Percentiles rank a stretch among this genome's conserved stretches.
Conservation (phyloP, 92 coral and sea anemone species). For the Porites evermanni region DNA sequence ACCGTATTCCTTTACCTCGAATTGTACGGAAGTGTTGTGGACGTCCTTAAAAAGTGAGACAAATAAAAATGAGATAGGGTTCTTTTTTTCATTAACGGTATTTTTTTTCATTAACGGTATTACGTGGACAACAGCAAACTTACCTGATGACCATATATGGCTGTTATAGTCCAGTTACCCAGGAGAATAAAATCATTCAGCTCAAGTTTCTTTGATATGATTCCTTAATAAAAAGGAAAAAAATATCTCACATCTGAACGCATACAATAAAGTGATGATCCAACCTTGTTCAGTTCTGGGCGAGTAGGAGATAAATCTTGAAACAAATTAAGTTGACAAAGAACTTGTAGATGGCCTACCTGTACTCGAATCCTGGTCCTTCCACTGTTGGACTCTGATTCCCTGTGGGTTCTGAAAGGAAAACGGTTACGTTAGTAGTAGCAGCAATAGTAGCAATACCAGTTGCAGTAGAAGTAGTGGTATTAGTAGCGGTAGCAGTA, state of each 20-base stretch:
- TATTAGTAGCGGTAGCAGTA: no score
- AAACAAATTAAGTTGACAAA: no score
- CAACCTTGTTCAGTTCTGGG: no score
- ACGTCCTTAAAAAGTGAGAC: constrained; percentile 52
- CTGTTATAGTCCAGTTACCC: constrained; percentile 95
- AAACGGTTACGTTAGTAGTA: background rate
- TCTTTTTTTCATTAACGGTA: background rate
- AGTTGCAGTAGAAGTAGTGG: no score
- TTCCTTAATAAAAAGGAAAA: constrained; percentile 51
- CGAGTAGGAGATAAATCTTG: no score
- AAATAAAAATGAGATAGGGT: background rate
- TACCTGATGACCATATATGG: constrained; percentile 89
- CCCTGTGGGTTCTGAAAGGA: constrained; percentile 87
- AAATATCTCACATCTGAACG: background rate
- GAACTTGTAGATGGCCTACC: constrained; percentile 35
- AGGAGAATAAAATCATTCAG: constrained; percentile 71
- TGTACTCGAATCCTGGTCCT: constrained; percentile 70
- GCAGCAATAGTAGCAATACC: no score
- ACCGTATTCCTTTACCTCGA: constrained; percentile 97
- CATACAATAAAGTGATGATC: no score
- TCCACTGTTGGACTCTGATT: constrained; percentile 89
- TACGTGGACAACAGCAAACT: background rate
- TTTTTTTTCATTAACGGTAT: background rate
- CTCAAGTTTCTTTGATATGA: constrained; percentile 71
- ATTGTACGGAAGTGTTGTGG: constrained; percentile 88